A percentile compares a stretch with the other conserved stretches of the same genome.
phyloP scores from a whole-genome alignment of 2,888 invertebrate species.

The Macropis europaea region DNA sequence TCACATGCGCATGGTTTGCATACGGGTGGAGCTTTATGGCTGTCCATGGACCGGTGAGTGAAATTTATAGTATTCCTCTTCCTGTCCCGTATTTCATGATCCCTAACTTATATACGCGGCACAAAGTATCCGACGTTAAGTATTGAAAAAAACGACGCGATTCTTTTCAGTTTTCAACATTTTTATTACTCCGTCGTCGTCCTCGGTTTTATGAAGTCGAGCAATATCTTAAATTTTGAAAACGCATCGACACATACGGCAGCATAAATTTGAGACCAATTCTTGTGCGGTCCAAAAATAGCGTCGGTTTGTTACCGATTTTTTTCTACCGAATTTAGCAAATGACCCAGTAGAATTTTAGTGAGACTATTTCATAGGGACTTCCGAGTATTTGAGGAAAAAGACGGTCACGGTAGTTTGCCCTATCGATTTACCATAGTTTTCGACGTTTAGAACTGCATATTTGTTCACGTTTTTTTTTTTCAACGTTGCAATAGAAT shows the following conservation, averaged over 20 bases:
- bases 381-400: no score
- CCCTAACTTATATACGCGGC: conserved; percentile 27
- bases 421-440: no score
- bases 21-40: conserved; percentile 90
- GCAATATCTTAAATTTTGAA: neutral
- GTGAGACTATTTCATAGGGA: no score
- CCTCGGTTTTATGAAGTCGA: conserved; percentile 23
- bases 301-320: no score
- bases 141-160: conserved; percentile 32
- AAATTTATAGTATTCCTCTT: conserved; percentile 61
- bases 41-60: conserved; percentile 89
- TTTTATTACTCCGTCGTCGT: conserved; percentile 8
- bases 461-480: no score
- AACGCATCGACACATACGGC: neutral
- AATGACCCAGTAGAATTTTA: no score
- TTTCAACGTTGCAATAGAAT: no score
- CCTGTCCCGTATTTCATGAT: conserved; percentile 15
- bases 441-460: no score
- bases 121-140: conserved; percentile 11
- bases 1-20: conserved; percentile 89
- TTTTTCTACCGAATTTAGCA: no score
- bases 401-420: no score
- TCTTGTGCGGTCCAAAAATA: no score
- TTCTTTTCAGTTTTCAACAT: conserved; percentile 3
- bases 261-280: conserved; percentile 4